phyloP scores from a whole-genome alignment of 2,888 invertebrate genomes.

The Cylindroiulus punctatus region DNA sequence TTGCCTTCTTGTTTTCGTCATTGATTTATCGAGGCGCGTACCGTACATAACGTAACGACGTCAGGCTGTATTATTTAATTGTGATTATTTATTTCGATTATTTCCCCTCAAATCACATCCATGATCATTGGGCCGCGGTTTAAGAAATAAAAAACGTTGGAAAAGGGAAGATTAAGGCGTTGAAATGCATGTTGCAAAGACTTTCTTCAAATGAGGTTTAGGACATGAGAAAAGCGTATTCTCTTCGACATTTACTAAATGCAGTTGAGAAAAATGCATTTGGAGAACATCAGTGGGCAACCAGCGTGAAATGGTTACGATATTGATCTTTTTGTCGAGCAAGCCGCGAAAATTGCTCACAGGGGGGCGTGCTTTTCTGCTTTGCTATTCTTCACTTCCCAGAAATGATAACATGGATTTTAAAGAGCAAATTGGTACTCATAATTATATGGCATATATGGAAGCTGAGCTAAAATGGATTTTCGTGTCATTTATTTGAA shows the following conservation, averaged over 20 bases:
- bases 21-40: not conserved
- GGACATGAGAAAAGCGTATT: not conserved
- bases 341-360: not conserved
- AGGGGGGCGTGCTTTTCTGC: not conserved
- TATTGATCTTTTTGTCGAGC: not conserved
- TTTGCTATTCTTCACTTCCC: not conserved
- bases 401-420: not conserved
- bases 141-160: not conserved
- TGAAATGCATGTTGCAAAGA: conserved; percentile 16
- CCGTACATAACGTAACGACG: not conserved
- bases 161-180: not conserved
- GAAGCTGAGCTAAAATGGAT: no score
- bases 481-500: no score
- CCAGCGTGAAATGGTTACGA: conserved; percentile 19
- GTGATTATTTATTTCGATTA: conserved; percentile 14
- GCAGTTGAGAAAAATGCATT: conserved; percentile 6
- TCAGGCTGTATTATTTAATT: not conserved
- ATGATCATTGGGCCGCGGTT: not conserved
- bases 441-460: not conserved
- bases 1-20: not conserved
- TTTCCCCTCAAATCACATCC: not conserved
- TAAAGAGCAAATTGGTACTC: not conserved
- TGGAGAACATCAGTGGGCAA: not conserved
- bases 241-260: conserved; percentile 1
- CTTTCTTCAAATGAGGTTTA: not conserved